Conservation (phyloP, 2,113 vertebrate genomes). For the Cricetomys ansorgei region DNA sequence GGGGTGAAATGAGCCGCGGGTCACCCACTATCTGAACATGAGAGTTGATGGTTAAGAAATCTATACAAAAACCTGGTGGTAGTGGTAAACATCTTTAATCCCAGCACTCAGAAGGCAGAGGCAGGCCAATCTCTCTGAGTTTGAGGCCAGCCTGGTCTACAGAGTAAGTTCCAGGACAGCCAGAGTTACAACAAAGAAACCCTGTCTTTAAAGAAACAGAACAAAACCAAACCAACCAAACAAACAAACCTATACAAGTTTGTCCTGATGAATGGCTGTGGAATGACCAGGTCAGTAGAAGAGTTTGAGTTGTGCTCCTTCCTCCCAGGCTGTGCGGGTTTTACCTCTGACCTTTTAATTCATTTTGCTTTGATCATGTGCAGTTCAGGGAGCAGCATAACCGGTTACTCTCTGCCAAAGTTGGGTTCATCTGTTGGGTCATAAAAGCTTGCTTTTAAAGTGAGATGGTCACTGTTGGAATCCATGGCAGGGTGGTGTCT, state of each 20-base stretch:
- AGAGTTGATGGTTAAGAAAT: neutral
- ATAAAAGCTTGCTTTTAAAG: neutral
- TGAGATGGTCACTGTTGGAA: fast-evolving
- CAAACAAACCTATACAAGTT: neutral
- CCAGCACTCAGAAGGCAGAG: no score
- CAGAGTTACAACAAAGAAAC: no score
- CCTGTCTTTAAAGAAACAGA: no score
- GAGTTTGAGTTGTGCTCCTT: neutral
- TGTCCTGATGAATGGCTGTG: neutral
- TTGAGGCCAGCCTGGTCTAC: no score
- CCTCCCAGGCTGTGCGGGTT: neutral
- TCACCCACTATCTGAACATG: conserved; percentile 32
- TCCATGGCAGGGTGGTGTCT: neutral
- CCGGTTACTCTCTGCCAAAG: neutral
- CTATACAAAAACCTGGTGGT: no score
- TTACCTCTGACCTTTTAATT: no score
- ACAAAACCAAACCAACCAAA: no score
- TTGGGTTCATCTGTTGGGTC: neutral
- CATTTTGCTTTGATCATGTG: neutral
- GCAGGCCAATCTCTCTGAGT: no score
- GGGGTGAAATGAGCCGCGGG: conserved; percentile 48
- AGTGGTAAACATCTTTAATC: no score
- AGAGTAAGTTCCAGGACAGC: no score
- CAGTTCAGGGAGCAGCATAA: neutral
- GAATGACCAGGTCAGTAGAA: neutral